Percentiles rank a stretch among this genome's conserved stretches.
These are phyloP conservation scores for Chiroxiphia lanceolata DNA, from an alignment of 2,797 vertebrate species.

Conservation along the genomic window DNA sequence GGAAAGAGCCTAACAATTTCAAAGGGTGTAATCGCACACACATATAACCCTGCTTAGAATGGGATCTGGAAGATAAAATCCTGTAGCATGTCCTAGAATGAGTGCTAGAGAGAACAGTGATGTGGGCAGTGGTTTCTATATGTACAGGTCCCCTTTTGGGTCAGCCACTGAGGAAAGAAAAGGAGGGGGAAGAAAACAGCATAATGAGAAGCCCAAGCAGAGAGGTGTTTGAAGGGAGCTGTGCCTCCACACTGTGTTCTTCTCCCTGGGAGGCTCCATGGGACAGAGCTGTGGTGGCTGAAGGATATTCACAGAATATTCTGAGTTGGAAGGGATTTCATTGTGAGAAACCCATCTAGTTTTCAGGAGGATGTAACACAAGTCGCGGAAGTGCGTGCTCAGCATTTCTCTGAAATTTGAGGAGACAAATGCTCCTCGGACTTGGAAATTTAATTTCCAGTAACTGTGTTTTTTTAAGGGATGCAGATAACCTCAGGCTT, in stretches of 20 bases:
- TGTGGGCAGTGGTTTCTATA: background rate
- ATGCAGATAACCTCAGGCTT: background rate
- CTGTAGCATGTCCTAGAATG: background rate
- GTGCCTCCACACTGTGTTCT: background rate
- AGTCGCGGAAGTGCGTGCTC: background rate
- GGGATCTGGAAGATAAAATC: background rate
- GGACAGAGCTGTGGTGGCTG: background rate
- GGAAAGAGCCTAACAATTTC: background rate
- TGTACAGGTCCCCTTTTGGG: background rate
- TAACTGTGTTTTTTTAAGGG: background rate
- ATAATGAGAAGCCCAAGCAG: background rate
- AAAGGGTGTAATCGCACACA: background rate
- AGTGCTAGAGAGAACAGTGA: background rate
- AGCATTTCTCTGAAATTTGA: background rate
- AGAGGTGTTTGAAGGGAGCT: background rate
- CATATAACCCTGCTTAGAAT: background rate
- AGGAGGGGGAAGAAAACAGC: fast-evolving
- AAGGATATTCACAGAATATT: background rate
- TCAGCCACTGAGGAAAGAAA: background rate
- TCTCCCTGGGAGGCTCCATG: background rate
- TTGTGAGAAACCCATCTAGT: background rate
- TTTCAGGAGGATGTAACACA: background rate
- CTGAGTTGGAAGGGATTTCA: background rate
- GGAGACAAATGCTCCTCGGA: background rate
- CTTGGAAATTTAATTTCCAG: background rate